phyloP scores from a whole-genome alignment of 2,888 invertebrate species.

The Noctua janthina region DNA sequence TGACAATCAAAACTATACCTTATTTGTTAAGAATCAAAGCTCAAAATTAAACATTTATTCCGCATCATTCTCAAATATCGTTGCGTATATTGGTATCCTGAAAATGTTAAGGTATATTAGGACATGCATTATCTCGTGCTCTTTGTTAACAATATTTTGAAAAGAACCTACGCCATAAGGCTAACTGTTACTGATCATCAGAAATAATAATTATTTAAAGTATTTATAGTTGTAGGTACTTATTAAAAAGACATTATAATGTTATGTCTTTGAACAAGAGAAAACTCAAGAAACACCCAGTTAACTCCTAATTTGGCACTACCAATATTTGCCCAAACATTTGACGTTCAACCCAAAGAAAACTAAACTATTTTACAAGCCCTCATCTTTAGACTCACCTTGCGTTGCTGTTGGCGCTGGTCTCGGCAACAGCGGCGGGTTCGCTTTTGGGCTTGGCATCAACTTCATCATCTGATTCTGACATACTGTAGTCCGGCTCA shows the following conservation, averaged over 20 bases:
- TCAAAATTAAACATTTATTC: constrained; percentile 73
- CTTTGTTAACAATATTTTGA: constrained; percentile 30
- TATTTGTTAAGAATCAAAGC: constrained; percentile 58
- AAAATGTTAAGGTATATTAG: constrained; percentile 73
- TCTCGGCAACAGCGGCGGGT: constrained; percentile 90
- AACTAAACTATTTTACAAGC: background rate
- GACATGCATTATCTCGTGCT: constrained; percentile 40
- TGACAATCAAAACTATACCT: constrained; percentile 69
- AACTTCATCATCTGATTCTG: constrained; percentile 95
- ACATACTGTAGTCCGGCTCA: constrained; percentile 97
- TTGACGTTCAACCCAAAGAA: constrained; percentile 9
- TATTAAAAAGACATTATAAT: background rate
- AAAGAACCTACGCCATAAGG: constrained; percentile 11
- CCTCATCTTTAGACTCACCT: constrained; percentile 81
- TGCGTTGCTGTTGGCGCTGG: constrained; percentile 94
- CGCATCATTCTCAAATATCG: constrained; percentile 82
- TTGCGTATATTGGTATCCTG: constrained; percentile 82
- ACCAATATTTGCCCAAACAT: constrained; percentile 27
- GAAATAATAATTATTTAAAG: constrained; percentile 15
- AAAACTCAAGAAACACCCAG: background rate
- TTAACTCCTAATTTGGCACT: background rate
- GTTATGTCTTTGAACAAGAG: constrained; percentile 4
- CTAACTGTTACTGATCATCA: constrained; percentile 12
- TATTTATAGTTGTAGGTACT: background rate
- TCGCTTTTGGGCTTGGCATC: constrained; percentile 90